Base-by-base conservation (phyloP, 2,888 invertebrate genomes). In the Drosophila yooni region DNA sequence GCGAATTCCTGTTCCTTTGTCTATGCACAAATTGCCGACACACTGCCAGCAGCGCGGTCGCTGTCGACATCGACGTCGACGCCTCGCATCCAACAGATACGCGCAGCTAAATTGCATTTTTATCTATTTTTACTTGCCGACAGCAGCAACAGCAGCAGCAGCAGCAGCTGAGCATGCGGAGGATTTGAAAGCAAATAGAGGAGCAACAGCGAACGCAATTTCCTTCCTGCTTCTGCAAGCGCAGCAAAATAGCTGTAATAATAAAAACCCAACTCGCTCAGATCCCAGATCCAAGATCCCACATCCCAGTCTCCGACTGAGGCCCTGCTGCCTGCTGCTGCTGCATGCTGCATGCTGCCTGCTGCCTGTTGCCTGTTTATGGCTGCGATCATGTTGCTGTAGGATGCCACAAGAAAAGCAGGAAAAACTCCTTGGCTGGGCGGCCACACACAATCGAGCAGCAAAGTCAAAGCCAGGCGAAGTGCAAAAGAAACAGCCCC, bases 81-180 rank as follows among this genome's bases (percentile, higher is more conserved):
- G 36, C 36, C 15, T 58, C 74, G 71, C 79, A 71, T 65, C 69
- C 71, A 71, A 62, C 33, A 76, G 72, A 73, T 68, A 71, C 70
- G 60, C 79, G 74, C 70, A 75, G 73, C 82, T 79, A 88, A 83
- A 89, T 88, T 85, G 88, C 88, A 89, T 82, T 88, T 89, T 85
- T 85, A 88, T 88, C 89, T 88, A 88, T 88, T 88, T 88, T 88
- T 89, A 89, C 81, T 82, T 76, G 87, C 89, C 83, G 84, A 76
- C 77, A 38, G 63, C 56, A 54, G 58, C 51, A 50, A 43, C 51
- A 46, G 67, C 31, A 43, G 52, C 40, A 6, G 60, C 33, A 46
- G 56, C 52, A 15, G 54, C 31, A 25, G 79, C 78, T 74, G 79
- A 59, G 70, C 73, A 63, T 65, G 76, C 70, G 76, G 83, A 88